These are phyloP conservation scores for Amphimedon queenslandica DNA, from an alignment of 37 sponge, comb jelly and placozoan genomes.

Conservation along the genomic window DNA sequence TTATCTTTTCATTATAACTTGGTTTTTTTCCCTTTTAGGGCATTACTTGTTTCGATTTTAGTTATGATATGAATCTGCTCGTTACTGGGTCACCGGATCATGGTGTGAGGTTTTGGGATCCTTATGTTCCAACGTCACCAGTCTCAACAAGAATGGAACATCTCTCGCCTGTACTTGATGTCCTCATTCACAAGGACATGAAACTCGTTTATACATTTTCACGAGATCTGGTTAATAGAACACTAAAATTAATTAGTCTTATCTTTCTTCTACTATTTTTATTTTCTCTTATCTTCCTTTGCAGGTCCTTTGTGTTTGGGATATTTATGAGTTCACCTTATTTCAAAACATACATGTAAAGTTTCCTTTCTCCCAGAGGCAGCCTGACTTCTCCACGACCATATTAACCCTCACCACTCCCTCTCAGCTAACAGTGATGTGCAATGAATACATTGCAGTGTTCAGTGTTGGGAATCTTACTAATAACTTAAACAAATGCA, in stretches of 20 bases:
- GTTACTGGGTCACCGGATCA: constrained; percentile 92
- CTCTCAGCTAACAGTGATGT: constrained; percentile 46
- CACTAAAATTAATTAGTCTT: neutral
- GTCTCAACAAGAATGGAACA: constrained; percentile 76
- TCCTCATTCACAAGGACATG: constrained; percentile 48
- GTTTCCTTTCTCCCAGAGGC: constrained; percentile 81
- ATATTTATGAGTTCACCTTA: constrained; percentile 74
- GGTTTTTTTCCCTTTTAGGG: constrained; percentile 54
- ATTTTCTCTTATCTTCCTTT: neutral
- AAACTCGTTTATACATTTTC: constrained; percentile 73
- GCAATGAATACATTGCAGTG: constrained; percentile 80
- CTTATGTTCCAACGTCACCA: constrained; percentile 82
- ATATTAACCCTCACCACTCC: constrained; percentile 22
- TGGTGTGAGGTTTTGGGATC: constrained; percentile 91
- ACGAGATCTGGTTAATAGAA: constrained; percentile 69
- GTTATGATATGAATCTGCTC: constrained; percentile 67
- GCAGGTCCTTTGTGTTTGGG: constrained; percentile 77
- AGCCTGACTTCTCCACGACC: constrained; percentile 71
- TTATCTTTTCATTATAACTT: too few species aligned
- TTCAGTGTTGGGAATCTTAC: constrained; percentile 32
- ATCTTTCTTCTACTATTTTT: neutral
- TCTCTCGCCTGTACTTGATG: constrained; percentile 64
- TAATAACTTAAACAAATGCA: too few species aligned
- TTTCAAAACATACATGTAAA: constrained; percentile 71
- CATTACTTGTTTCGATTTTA: constrained; percentile 83